These are phyloP conservation scores for Drosophila melanica DNA, from an alignment of 1,140 invertebrate species.

Conservation along the genomic window DNA sequence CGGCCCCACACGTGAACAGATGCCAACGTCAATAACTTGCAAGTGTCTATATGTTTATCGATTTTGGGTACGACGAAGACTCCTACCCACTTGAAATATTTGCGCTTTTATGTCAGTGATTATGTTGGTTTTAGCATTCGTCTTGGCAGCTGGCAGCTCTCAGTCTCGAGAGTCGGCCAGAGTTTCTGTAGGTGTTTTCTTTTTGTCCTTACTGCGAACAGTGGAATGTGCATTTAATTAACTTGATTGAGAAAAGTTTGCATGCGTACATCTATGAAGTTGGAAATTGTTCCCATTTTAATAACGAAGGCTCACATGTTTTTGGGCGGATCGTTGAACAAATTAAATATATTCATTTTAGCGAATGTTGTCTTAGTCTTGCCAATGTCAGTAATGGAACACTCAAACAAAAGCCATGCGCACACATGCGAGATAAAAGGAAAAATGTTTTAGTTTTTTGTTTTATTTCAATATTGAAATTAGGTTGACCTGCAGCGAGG, in stretches of 20 bases:
- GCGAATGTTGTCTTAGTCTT: not conserved
- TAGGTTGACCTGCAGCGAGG: not conserved
- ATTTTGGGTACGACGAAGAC: conserved; percentile 29
- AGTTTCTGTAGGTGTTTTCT: conserved; percentile 41
- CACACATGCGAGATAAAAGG: not conserved
- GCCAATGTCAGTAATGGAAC: not conserved
- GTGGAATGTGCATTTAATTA: conserved; percentile 62
- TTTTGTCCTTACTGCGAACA: conserved; percentile 40
- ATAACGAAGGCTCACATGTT: not conserved
- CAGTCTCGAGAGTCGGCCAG: conserved; percentile 28
- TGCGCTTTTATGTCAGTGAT: conserved; percentile 34
- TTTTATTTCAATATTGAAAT: too few species aligned
- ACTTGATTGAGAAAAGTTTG: conserved; percentile 44
- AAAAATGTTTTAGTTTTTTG: not conserved
- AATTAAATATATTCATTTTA: not conserved
- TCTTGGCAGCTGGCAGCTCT: not conserved
- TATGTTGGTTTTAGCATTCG: conserved; percentile 16
- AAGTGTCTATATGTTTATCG: conserved; percentile 55
- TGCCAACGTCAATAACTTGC: conserved; percentile 20
- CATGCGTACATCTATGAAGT: not conserved
- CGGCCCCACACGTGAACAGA: conserved; percentile 23
- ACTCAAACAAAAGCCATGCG: not conserved
- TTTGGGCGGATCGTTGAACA: not conserved
- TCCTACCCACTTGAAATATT: conserved; percentile 18
- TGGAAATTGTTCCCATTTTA: conserved; percentile 17